Conservation (phyloP, 2,113 vertebrate genomes). For the Macquaria australasica region DNA sequence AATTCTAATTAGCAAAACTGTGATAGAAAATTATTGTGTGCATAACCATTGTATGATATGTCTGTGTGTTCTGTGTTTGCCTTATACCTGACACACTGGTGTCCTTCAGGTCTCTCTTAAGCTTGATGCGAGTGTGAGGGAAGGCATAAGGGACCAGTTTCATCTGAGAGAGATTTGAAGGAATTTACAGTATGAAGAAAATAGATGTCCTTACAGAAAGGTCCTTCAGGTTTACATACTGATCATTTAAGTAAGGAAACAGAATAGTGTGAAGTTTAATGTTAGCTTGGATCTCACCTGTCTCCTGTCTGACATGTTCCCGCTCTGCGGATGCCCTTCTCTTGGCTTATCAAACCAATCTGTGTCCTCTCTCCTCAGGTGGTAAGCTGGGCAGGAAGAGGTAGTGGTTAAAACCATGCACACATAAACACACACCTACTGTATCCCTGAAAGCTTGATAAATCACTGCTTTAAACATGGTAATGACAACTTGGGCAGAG, state of each 20-base stretch:
- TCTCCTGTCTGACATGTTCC: constrained; percentile 88
- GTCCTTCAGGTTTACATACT: neutral
- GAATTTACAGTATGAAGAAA: neutral
- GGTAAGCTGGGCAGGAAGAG: constrained; percentile 92
- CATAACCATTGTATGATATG: neutral
- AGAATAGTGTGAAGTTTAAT: neutral
- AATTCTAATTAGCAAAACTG: constrained; percentile 5
- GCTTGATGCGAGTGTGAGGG: constrained; percentile 91
- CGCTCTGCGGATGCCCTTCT: constrained; percentile 89
- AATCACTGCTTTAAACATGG: constrained; percentile 13
- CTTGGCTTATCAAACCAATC: constrained; percentile 99
- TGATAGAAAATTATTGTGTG: neutral
- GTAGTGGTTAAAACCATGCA: constrained; percentile 78
- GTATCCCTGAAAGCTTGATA: constrained; percentile 3
- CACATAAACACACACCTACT: neutral
- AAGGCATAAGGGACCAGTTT: constrained; percentile 92
- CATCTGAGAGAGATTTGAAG: constrained; percentile 81
- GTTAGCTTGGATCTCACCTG: constrained; percentile 85
- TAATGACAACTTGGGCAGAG: constrained; percentile 35
- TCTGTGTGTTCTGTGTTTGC: constrained; percentile 7
- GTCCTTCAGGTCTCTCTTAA: constrained; percentile 93
- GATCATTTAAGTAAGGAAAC: neutral
- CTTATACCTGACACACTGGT: constrained; percentile 93
- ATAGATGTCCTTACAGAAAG: neutral
- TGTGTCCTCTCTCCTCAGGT: constrained; percentile 96